Base-by-base conservation (phyloP, 2,888 invertebrate genomes). In the Punctoribates punctum region DNA sequence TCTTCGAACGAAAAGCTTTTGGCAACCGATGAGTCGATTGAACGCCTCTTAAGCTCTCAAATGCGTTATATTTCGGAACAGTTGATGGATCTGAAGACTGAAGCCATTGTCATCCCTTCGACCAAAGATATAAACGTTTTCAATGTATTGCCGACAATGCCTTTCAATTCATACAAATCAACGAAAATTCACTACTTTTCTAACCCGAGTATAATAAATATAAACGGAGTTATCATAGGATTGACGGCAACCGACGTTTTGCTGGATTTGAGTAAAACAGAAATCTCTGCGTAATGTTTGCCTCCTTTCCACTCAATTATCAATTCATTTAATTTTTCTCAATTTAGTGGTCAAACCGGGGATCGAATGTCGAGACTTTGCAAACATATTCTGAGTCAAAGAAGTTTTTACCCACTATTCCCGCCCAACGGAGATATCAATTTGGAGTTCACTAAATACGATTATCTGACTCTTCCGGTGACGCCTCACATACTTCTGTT, bases 401-500 rank as follows among this genome's bases (percentile, higher is more conserved):
- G 89, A 81, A 88, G 82, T 83, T 84, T 91, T 83, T 93, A 92
- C 84, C 94, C 96, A 1, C 84, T 94, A 75, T 90, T 90, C 84
- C 93, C 94, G 75, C 88, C 91, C 15, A 85, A 88, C 70, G 86
- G 87, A 78, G 89, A 89, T 76, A 83, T 90, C 73, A 87, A 88
- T 79, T 82, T 91, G 11, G 94, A 95, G 84, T 88, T 89, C 20
- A 42, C 75, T 2, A 42, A 73, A 73, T 67, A 46, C 29, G 67
- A 77, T 15, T 70, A 67, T 51, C 48, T 76, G 5, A 13, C 11
- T 77, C 86, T 96, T 79, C 85, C 89, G 13, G 84, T 86, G 77
- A 88, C 90, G 75, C 96, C 96, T 6, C 93, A 96, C 83, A 81
- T 96, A 72, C 85, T 96, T 20, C 84, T 96, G 77, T 83, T 93